These are phyloP conservation scores for Pristionchus maxplancki DNA, from an alignment of 2,888 invertebrate genomes.

Conservation along the genomic window DNA sequence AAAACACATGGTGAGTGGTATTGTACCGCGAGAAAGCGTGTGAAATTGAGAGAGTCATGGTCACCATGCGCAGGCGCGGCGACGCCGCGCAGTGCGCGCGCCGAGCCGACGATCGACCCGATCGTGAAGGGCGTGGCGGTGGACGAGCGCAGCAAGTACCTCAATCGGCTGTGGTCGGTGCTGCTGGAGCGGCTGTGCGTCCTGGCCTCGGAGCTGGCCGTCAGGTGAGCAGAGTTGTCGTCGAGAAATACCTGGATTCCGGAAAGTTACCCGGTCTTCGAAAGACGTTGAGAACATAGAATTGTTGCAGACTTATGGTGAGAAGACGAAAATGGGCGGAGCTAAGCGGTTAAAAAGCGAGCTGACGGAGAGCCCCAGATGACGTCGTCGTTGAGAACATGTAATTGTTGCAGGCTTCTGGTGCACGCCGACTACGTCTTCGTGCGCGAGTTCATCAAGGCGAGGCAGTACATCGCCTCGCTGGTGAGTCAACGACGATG, in stretches of 20 bases:
- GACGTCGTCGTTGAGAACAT: neutral
- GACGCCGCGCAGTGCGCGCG: neutral
- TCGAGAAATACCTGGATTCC: too few relatives aligned
- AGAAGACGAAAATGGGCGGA: too few relatives aligned
- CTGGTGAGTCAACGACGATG: neutral
- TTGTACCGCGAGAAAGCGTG: too few relatives aligned
- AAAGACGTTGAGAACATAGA: too few relatives aligned
- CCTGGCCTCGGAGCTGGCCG: slow-evolving; percentile 26
- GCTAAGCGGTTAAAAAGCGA: too few relatives aligned
- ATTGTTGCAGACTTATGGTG: too few relatives aligned
- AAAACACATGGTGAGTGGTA: too few relatives aligned
- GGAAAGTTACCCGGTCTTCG: too few relatives aligned
- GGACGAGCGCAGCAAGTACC: slow-evolving; percentile 39
- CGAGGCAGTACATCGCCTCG: neutral
- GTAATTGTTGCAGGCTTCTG: neutral
- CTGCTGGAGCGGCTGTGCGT: slow-evolving; percentile 40
- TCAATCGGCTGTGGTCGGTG: slow-evolving; percentile 47
- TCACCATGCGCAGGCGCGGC: neutral
- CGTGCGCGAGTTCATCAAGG: slow-evolving; percentile 49
- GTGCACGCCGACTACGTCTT: slow-evolving; percentile 49
- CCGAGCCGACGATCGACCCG: neutral
- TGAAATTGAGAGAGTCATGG: too few relatives aligned
- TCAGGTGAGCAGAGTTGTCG: slow-evolving; percentile 42
- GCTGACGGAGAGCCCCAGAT: too few relatives aligned
- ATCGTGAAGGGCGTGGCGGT: neutral